Evolutionary conservation across 2,888 invertebrate genomes (phyloP).

Genomic region (Mimumesa dahlbomi): DNA sequence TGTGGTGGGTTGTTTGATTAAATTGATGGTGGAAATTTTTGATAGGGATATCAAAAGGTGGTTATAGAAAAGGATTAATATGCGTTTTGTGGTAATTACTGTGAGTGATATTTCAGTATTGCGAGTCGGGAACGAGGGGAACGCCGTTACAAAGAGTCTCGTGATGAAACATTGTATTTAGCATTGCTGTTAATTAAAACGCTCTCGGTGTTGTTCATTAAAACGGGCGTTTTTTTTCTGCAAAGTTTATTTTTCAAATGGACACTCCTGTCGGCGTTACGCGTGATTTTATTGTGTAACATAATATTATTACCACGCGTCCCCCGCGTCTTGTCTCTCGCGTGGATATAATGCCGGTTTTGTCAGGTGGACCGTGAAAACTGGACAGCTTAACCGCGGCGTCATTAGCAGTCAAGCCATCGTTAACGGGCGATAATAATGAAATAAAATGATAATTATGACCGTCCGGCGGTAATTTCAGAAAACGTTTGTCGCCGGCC

Average conservation of each 20-base stretch:
- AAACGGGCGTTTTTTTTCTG: conserved; percentile 9
- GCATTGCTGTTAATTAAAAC: conserved; percentile 41
- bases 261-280: neutral
- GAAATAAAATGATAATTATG: conserved; percentile 32
- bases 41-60: too few species aligned
- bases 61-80: neutral
- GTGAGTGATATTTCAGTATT: too few species aligned
- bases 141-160: too few species aligned
- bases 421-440: conserved; percentile 22
- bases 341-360: conserved; percentile 5
- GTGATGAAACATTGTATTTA: too few species aligned
- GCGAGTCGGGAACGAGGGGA: too few species aligned
- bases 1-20: neutral
- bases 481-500: conserved; percentile 1
- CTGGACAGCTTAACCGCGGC: conserved; percentile 5
- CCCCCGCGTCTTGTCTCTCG: too few species aligned
- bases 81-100: too few species aligned
- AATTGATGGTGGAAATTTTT: too few species aligned
- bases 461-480: conserved; percentile 21
- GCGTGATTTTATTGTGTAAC: neutral
- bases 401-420: conserved; percentile 18
- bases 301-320: too few species aligned
- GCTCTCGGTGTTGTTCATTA: conserved; percentile 28
- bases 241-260: conserved; percentile 1
- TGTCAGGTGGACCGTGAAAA: conserved; percentile 28